Percentiles rank a stretch among this genome's conserved stretches.
These are phyloP conservation scores for Acipenser oxyrinchus DNA, from an alignment of 2,797 vertebrate genomes.

Conservation along the genomic window DNA sequence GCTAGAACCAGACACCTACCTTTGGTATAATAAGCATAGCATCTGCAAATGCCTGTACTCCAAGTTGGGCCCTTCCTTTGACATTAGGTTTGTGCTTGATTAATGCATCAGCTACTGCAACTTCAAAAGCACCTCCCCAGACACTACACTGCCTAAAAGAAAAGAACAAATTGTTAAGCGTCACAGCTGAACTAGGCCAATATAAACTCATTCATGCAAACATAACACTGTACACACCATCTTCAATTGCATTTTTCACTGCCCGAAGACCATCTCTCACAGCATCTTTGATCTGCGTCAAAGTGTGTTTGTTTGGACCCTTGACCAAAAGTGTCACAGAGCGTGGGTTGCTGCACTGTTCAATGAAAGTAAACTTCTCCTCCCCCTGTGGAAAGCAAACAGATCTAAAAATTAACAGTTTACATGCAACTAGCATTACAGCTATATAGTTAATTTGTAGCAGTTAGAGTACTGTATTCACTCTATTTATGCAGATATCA, in stretches of 20 bases:
- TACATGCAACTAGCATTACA: not conserved
- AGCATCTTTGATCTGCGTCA: slow-evolving; percentile 92
- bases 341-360: slow-evolving; percentile 86
- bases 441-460: not conserved
- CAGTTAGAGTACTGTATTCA: too few species aligned
- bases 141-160: slow-evolving; percentile 73
- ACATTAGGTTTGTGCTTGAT: slow-evolving; percentile 80
- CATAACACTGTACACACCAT: slow-evolving; percentile 58
- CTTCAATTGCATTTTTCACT: slow-evolving; percentile 92
- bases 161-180: not conserved
- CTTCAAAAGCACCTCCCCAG: slow-evolving; percentile 86
- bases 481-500: too few species aligned
- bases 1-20: slow-evolving; percentile 45
- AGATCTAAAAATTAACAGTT: not conserved
- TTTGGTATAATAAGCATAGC: slow-evolving; percentile 91
- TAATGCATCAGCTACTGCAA: slow-evolving; percentile 79
- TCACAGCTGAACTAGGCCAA: too few species aligned
- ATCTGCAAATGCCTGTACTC: slow-evolving; percentile 92
- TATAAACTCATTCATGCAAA: too few species aligned
- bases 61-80: slow-evolving; percentile 87
- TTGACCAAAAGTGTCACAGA: slow-evolving; percentile 82
- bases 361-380: slow-evolving; percentile 83
- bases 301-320: slow-evolving; percentile 92
- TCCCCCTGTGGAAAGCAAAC: slow-evolving; percentile 66
- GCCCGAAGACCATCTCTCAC: slow-evolving; percentile 85